Evolutionary conservation across 2,113 vertebrate species (phyloP), one percentile per base, ranked within the genome.

Genomic region (Micronycteris hirsuta): DNA sequence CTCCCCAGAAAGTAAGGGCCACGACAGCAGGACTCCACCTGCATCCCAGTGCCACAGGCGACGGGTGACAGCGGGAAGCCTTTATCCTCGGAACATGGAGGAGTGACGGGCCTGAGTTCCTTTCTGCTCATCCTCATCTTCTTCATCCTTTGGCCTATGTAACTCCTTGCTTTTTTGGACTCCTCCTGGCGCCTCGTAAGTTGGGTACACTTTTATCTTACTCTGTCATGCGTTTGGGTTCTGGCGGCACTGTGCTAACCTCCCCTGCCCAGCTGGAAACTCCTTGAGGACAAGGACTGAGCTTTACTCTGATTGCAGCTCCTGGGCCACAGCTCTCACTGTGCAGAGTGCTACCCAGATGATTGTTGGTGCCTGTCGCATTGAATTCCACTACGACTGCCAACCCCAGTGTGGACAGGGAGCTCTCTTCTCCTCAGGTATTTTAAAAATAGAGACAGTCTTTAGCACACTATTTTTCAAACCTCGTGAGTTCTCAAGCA

Each of bases 381-480:
- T 7, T 47, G 61, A 56, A 61, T 74, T 74, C 73, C 5, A 24
- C 77, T 78, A 78, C 15, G 71, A 89, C 7, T 7, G 12, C 38
- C 7, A 4, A 19, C 54, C 7, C 31, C 28, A 16, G 13, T 4
- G 15, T 2, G 9, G 20, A 12, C 19, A 22, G 63, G 54, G 65
- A 78, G 49, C 28, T 77, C 73, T 89, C n/a, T 91, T 68, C 3
- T 84, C 38, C 38, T 63, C 1, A 0, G 47, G 10, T 20, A 76
- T 88, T 54, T 58, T 89, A 47, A 47, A 45, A 15, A 49, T 26
- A 87, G 70, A 36, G 67, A 74, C 22, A 6, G 68, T 71, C 56
- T 93, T 91, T 38, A 85, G 89, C 28, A 36, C 56, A 83, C 73
- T n/a, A 93, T 86, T 89, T 78, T 97, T 95, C 78, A 89, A 16